Evolutionary conservation across 1,140 invertebrate species (phyloP).

Genomic region (Chlorops oryzae): DNA sequence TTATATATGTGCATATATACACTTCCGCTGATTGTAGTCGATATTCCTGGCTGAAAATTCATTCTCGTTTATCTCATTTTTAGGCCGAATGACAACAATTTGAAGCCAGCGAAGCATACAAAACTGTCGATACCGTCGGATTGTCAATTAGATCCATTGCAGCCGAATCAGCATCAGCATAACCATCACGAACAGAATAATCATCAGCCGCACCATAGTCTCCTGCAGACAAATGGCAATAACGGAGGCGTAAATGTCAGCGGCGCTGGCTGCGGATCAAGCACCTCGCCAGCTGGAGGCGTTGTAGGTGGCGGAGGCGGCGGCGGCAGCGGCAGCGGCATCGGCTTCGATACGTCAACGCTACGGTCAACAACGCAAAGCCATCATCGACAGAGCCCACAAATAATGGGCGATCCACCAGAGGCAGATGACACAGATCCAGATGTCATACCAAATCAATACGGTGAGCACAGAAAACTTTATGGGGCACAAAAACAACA

Average conservation of each 20-base stretch:
- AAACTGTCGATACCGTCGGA: conserved; percentile 43
- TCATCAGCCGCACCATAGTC: conserved; percentile 41
- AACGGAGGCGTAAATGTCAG: conserved; percentile 10
- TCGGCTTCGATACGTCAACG: conserved; percentile 27
- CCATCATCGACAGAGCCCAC: conserved; percentile 32
- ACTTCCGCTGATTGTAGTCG: no score
- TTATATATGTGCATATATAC: no score
- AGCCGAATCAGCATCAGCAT: conserved; percentile 27
- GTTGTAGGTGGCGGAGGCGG: conserved; percentile 15
- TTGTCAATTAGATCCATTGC: conserved; percentile 45
- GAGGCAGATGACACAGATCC: conserved; percentile 65
- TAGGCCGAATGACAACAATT: conserved; percentile 43
- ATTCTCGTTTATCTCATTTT: conserved; percentile 24
- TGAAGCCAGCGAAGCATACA: conserved; percentile 46
- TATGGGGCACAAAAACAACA: no score
- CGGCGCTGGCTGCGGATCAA: conserved; percentile 18
- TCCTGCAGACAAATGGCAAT: conserved; percentile 33
- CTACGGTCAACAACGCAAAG: conserved; percentile 31
- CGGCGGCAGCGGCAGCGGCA: conserved; percentile 17
- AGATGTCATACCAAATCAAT: conserved; percentile 78
- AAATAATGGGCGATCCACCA: conserved; percentile 48
- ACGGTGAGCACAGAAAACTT: conserved; percentile 68
- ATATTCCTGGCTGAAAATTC: no score
- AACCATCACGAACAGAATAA: conserved; percentile 28
- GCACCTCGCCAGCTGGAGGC: conserved; percentile 11